Percentiles rank a stretch among this genome's conserved stretches.
Evolutionary conservation across 2,797 vertebrate species (phyloP).

Genomic region (Poecile montanus): DNA sequence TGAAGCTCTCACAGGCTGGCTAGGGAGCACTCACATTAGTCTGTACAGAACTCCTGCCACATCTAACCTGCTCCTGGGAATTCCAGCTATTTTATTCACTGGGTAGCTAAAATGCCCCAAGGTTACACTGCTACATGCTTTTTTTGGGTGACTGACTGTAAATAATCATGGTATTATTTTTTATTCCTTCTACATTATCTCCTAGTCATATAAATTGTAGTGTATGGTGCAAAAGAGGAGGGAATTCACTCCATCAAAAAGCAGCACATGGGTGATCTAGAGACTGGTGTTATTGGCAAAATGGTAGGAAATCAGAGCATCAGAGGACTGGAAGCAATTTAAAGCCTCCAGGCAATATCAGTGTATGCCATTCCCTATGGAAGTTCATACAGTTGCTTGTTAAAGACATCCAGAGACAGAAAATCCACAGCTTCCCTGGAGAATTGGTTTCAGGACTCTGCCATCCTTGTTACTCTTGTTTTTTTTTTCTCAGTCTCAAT

Average conservation of each 20-base stretch:
- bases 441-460: background rate
- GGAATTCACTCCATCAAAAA: background rate
- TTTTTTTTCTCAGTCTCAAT: background rate
- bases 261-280: background rate
- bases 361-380: background rate
- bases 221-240: background rate
- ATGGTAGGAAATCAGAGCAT: background rate
- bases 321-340: constrained; percentile 9
- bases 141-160: background rate
- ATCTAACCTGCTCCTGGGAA: background rate
- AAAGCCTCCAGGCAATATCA: constrained; percentile 18
- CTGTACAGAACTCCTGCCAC: background rate
- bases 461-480: background rate
- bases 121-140: background rate
- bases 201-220: background rate
- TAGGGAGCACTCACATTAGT: background rate
- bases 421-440: background rate
- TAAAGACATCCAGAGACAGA: background rate
- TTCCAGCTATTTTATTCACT: background rate
- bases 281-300: background rate
- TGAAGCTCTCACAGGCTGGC: background rate
- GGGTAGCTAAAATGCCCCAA: background rate
- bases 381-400: background rate
- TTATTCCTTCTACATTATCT: background rate
- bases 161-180: background rate